Percentiles rank a stretch among this genome's conserved stretches.
These are phyloP conservation scores for Steinernema scapterisci DNA, from an alignment of 2,888 invertebrate genomes.

Conservation along the genomic window DNA sequence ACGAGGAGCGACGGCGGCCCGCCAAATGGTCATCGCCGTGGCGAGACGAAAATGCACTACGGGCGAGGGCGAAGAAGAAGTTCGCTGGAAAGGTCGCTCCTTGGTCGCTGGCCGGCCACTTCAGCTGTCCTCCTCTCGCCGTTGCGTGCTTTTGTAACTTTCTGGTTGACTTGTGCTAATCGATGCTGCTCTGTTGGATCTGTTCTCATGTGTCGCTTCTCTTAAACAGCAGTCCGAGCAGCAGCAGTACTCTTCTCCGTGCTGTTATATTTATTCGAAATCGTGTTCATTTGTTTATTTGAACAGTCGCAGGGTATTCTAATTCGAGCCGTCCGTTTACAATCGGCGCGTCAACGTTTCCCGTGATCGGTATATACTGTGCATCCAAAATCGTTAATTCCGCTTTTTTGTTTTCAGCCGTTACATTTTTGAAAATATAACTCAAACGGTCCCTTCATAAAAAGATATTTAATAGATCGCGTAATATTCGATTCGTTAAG, in stretches of 20 bases:
- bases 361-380: too few species aligned
- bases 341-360: too few species aligned
- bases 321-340: not conserved
- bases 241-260: not conserved
- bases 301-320: not conserved
- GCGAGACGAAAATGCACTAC: too few species aligned
- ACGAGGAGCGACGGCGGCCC: not conserved
- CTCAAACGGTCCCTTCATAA: too few species aligned
- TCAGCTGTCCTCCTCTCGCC: not conserved
- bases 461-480: too few species aligned
- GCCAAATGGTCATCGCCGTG: conserved; percentile 23
- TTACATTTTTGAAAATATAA: too few species aligned
- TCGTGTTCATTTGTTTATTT: conserved; percentile 27
- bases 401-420: not conserved
- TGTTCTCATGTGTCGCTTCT: not conserved
- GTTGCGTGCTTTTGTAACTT: conserved; percentile 14
- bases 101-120: not conserved
- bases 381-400: not conserved
- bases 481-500: too few species aligned
- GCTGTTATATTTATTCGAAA: conserved; percentile 24
- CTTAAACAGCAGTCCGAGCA: not conserved
- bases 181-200: not conserved
- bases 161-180: not conserved
- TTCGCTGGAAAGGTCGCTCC: conserved; percentile 3
- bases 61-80: not conserved